Evolutionary conservation across 2,888 invertebrate species (phyloP).

Genomic region (Chaetoderma sp.): DNA sequence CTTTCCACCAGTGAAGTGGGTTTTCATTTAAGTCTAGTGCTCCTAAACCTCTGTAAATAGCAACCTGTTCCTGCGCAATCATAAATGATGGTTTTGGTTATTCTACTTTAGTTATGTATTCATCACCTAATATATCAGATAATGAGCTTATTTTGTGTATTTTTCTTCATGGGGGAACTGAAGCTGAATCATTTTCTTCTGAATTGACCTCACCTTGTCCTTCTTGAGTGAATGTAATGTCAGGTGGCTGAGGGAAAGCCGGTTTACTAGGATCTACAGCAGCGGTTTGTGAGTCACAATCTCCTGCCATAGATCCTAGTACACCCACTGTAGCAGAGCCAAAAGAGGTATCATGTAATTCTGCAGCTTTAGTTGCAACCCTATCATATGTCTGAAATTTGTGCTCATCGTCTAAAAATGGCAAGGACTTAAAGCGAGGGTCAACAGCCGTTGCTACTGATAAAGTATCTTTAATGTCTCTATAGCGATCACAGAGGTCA

Average conservation of each 20-base stretch:
- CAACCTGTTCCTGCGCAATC: too few relatives aligned
- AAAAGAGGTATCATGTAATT: too few relatives aligned
- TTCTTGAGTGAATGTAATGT: neutral
- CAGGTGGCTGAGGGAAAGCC: too few relatives aligned
- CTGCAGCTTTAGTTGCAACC: too few relatives aligned
- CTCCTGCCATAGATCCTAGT: too few relatives aligned
- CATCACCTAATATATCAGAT: constrained; percentile 26
- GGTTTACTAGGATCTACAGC: too few relatives aligned
- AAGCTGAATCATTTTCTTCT: constrained; percentile 4
- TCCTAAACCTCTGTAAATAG: neutral
- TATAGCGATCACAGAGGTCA: neutral
- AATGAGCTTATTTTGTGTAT: too few relatives aligned
- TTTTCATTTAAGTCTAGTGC: neutral
- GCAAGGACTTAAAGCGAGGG: constrained; percentile 24
- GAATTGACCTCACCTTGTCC: neutral
- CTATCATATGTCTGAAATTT: too few relatives aligned
- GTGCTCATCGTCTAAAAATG: constrained; percentile 20
- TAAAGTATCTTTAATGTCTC: constrained; percentile 2
- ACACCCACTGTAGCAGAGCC: too few relatives aligned
- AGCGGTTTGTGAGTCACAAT: too few relatives aligned
- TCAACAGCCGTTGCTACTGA: constrained; percentile 17
- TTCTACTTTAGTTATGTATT: constrained; percentile 15
- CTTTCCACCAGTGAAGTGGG: neutral
- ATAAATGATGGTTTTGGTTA: constrained; percentile 10
- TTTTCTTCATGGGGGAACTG: too few relatives aligned